These are phyloP conservation scores for Leptobrachium leishanense DNA, from an alignment of 2,113 vertebrate species.

Conservation along the genomic window DNA sequence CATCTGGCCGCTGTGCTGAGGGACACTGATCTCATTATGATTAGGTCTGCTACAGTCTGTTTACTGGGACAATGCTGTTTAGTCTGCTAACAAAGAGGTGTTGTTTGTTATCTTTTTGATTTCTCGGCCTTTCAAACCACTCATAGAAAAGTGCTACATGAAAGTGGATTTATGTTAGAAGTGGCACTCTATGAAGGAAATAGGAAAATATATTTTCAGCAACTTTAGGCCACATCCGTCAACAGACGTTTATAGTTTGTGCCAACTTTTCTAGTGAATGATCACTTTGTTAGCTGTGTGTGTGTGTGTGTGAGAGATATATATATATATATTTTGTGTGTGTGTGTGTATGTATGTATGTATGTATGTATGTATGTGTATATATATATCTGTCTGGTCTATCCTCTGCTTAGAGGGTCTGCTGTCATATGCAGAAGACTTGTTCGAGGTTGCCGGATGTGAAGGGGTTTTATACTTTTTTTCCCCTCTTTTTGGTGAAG, in stretches of 20 bases:
- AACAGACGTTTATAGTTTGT: not conserved
- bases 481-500: too few relatives aligned
- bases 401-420: too few relatives aligned
- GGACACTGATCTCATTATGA: constrained; percentile 1
- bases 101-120: constrained; percentile 28
- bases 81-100: constrained; percentile 19
- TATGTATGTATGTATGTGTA: not conserved
- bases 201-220: not conserved
- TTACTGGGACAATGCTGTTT: constrained; percentile 17
- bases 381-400: too few relatives aligned
- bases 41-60: constrained; percentile 24
- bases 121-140: constrained; percentile 25
- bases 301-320: not conserved
- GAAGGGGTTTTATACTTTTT: too few relatives aligned
- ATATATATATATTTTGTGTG: too few relatives aligned
- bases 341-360: not conserved
- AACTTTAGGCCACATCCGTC: not conserved
- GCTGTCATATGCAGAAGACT: too few relatives aligned
- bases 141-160: constrained; percentile 20
- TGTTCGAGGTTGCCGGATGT: too few relatives aligned
- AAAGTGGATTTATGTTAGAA: constrained; percentile 20
- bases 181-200: constrained; percentile 2
- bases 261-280: not conserved
- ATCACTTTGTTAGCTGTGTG: too few relatives aligned
- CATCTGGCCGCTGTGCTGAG: not conserved